These are phyloP conservation scores for Papilio polytes DNA, from an alignment of 1,140 invertebrate species.

Conservation along the genomic window DNA sequence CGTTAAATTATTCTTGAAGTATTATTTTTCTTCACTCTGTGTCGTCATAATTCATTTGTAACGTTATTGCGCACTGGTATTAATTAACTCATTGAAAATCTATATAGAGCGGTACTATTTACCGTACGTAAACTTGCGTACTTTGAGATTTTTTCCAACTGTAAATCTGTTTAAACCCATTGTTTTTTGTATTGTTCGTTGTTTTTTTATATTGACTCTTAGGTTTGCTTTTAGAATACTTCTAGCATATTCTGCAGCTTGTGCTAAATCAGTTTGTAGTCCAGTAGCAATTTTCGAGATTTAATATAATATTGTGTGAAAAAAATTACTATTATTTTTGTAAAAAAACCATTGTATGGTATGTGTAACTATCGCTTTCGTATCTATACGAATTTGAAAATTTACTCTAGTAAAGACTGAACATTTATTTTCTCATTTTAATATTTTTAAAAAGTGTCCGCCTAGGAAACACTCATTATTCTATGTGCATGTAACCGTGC, in stretches of 20 bases:
- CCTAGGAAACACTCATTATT: conserved; percentile 39
- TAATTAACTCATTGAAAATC: neutral
- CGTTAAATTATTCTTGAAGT: too few species aligned
- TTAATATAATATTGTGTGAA: neutral
- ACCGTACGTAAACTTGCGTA: neutral
- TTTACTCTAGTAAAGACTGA: conserved; percentile 27
- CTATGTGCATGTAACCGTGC: neutral
- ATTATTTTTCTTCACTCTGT: neutral
- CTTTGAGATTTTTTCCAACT: neutral
- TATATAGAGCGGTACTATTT: neutral
- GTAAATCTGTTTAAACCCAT: neutral
- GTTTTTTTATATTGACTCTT: neutral
- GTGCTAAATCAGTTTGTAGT: neutral
- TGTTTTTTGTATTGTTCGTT: neutral
- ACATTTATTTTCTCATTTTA: conserved; percentile 29
- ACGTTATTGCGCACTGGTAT: neutral
- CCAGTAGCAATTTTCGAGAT: neutral
- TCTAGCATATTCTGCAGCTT: neutral
- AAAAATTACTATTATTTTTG: conserved; percentile 1
- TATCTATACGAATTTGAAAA: neutral
- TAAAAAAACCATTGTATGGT: neutral
- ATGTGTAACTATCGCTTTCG: neutral
- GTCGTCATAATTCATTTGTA: neutral
- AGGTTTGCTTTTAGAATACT: neutral
- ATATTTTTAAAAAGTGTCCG: conserved; percentile 39